Evolutionary conservation across 2,797 vertebrate genomes (phyloP).

Genomic region (Pseudochromis fuscus): DNA sequence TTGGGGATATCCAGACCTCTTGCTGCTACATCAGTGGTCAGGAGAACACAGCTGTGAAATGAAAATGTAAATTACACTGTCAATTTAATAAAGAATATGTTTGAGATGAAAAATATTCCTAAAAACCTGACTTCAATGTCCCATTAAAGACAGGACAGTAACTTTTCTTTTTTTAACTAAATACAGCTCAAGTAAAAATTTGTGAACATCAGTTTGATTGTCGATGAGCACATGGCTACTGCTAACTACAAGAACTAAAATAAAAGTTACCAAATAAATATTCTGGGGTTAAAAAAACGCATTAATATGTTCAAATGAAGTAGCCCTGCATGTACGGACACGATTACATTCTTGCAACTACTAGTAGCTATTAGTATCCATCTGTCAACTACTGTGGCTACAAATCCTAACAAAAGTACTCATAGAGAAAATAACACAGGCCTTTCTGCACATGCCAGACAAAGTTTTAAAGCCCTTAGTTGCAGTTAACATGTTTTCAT

Average conservation of each 20-base stretch:
- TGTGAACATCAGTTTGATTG: background rate
- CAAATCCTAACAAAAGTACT: background rate
- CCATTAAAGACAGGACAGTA: background rate
- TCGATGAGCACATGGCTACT: background rate
- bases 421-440: background rate
- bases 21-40: conserved; percentile 97
- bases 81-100: conserved; percentile 2
- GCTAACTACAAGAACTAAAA: background rate
- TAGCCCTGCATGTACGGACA: background rate
- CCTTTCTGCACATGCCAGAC: background rate
- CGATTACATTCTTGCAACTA: background rate
- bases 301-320: no score
- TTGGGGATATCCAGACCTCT: conserved; percentile 96
- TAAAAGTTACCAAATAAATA: background rate
- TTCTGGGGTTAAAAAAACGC: no score
- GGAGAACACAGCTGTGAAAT: conserved; percentile 89
- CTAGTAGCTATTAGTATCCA: no score
- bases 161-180: background rate
- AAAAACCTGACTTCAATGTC: background rate
- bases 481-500: conserved; percentile 6
- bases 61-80: background rate
- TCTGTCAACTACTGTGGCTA: background rate
- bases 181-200: background rate
- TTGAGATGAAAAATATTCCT: background rate
- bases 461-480: background rate